These are phyloP conservation scores for Cricetomys ansorgei DNA, from an alignment of 2,113 vertebrate species.

Conservation along the genomic window DNA sequence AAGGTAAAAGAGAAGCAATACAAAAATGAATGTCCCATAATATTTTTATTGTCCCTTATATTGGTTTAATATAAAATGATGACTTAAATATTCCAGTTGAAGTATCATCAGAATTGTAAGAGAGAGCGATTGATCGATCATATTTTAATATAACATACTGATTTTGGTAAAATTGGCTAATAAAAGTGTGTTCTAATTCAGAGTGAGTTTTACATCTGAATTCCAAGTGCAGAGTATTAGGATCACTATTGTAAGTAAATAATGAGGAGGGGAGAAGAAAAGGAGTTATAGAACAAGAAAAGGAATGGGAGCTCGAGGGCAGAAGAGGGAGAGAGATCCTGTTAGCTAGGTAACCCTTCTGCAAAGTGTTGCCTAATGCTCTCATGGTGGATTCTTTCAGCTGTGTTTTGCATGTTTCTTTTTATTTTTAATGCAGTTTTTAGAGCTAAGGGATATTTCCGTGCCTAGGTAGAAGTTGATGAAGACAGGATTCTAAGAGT, in stretches of 20 bases:
- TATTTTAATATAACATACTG: constrained; percentile 46
- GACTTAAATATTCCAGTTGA: constrained; percentile 18
- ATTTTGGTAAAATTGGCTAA: constrained; percentile 53
- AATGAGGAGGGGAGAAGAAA: background rate
- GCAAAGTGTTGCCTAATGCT: background rate
- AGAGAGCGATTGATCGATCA: constrained; percentile 7
- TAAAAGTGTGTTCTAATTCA: constrained; percentile 39
- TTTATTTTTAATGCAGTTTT: background rate
- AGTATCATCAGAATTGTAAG: constrained; percentile 18
- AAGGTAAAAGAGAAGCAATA: background rate
- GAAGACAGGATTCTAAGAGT: background rate
- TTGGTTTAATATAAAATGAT: constrained; percentile 48
- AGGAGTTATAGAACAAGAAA: background rate
- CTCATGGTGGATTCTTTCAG: background rate
- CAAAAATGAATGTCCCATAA: background rate
- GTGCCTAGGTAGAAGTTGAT: background rate
- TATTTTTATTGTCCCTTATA: constrained; percentile 27
- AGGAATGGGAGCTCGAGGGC: background rate
- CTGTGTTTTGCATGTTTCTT: background rate
- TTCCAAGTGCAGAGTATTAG: background rate
- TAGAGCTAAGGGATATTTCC: background rate
- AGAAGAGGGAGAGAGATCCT: background rate
- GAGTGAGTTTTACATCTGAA: background rate
- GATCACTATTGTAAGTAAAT: constrained; percentile 3
- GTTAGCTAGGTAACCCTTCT: background rate